Conservation (phyloP, 1,140 invertebrate genomes). For the Drosophila pandora region DNA sequence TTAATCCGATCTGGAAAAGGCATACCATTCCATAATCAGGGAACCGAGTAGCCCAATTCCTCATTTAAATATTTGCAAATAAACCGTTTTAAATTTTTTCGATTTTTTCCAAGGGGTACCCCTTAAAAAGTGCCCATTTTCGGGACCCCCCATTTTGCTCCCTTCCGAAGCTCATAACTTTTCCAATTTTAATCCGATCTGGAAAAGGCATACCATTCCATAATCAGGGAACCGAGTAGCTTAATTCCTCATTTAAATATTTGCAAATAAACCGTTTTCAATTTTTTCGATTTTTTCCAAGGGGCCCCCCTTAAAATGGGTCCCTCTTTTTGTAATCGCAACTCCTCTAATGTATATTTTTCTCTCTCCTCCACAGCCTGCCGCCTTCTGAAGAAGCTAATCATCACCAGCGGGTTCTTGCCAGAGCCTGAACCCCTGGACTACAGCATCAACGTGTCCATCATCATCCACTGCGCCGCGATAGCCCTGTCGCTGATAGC, state of each 20-base stretch:
- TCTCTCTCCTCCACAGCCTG: slow-evolving; percentile 42
- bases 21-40: no score
- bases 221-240: background rate
- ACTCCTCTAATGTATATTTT: background rate
- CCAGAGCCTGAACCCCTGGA: slow-evolving; percentile 52
- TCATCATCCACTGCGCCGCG: slow-evolving; percentile 68
- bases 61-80: no score
- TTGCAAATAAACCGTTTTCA: background rate
- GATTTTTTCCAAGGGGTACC: no score
- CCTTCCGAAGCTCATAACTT: no score
- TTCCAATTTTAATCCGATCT: background rate
- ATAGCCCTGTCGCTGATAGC: slow-evolving; percentile 59
- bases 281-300: background rate
- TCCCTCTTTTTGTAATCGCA: no score
- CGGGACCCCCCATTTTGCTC: no score
- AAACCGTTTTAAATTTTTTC: no score
- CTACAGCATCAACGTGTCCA: slow-evolving; percentile 66
- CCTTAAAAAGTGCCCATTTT: no score
- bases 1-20: no score
- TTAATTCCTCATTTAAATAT: background rate
- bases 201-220: background rate
- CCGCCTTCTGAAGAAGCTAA: slow-evolving; percentile 64
- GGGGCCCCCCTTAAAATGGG: no score
- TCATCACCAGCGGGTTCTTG: slow-evolving; percentile 41
- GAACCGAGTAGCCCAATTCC: no score